Percentiles rank a stretch among this genome's conserved stretches.
Evolutionary conservation across 2,888 invertebrate species (phyloP).

Genomic region (Ichneumoninae sp.): DNA sequence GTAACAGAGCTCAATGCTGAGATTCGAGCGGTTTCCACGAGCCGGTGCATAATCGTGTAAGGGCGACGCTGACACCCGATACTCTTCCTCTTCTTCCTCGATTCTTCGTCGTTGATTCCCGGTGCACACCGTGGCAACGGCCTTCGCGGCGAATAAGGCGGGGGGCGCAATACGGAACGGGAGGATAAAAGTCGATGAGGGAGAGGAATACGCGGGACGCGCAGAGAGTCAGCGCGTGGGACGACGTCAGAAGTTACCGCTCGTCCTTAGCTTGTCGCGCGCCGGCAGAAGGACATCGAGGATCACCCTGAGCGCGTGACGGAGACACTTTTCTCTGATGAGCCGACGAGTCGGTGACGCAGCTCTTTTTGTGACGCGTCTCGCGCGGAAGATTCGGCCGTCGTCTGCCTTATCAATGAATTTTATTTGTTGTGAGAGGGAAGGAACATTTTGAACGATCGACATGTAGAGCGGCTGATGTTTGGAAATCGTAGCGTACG

Average conservation of each 20-base stretch:
- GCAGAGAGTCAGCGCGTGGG: slow-evolving; percentile 42
- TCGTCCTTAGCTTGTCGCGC: slow-evolving; percentile 39
- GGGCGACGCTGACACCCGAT: slow-evolving; percentile 60
- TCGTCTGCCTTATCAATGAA: not conserved
- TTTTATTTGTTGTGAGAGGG: not conserved
- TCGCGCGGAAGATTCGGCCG: slow-evolving; percentile 1
- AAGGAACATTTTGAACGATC: too few species aligned
- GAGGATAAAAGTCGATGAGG: slow-evolving; percentile 21
- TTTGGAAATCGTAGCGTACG: too few species aligned
- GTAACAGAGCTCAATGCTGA: slow-evolving; percentile 29
- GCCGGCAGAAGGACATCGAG: slow-evolving; percentile 25
- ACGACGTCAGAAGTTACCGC: slow-evolving; percentile 39
- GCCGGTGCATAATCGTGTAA: slow-evolving; percentile 43
- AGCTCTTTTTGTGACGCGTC: slow-evolving; percentile 17
- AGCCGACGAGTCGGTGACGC: slow-evolving; percentile 37
- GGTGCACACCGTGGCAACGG: not conserved
- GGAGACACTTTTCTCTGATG: slow-evolving; percentile 42
- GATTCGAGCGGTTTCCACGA: slow-evolving; percentile 48
- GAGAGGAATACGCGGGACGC: slow-evolving; percentile 6
- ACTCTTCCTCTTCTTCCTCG: slow-evolving; percentile 43
- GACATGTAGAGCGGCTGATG: too few species aligned
- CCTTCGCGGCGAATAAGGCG: slow-evolving; percentile 24
- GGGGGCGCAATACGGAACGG: not conserved
- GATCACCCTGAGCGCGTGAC: slow-evolving; percentile 45
- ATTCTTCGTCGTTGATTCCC: slow-evolving; percentile 21